Evolutionary conservation across 2,888 invertebrate species (phyloP).

Genomic region (Thumatha senex): DNA sequence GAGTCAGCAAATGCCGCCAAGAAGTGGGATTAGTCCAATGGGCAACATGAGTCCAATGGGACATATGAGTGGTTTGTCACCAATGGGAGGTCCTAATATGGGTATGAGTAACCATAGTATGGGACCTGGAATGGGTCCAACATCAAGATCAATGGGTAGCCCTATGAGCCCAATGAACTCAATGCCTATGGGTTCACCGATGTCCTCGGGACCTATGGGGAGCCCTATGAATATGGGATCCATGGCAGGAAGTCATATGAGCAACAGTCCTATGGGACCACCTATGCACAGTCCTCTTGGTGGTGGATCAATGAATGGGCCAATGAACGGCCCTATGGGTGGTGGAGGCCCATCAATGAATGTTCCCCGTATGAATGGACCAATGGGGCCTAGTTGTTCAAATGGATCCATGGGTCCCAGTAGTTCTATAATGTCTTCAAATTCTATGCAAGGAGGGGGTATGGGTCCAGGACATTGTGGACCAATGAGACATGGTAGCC

Average conservation of each 20-base stretch:
- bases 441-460: constrained; percentile 76
- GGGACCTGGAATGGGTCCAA: constrained; percentile 84
- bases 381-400: constrained; percentile 81
- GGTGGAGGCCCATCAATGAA: constrained; percentile 85
- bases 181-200: constrained; percentile 87
- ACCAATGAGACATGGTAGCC: constrained; percentile 81
- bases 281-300: constrained; percentile 89
- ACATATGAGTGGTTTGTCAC: constrained; percentile 87
- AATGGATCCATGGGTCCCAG: constrained; percentile 83
- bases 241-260: constrained; percentile 85
- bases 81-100: constrained; percentile 89
- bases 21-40: constrained; percentile 86
- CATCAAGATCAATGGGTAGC: constrained; percentile 86
- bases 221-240: constrained; percentile 89
- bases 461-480: constrained; percentile 81
- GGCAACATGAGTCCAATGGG: constrained; percentile 88
- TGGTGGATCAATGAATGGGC: constrained; percentile 81
- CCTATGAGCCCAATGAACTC: constrained; percentile 91
- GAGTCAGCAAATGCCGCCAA: constrained; percentile 85
- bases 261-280: constrained; percentile 89
- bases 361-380: constrained; percentile 82
- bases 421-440: constrained; percentile 82
- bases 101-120: constrained; percentile 85
- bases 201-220: constrained; percentile 88
- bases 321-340: constrained; percentile 83